Conservation (phyloP, 2,797 vertebrate species). For the Esox masquinongy region DNA sequence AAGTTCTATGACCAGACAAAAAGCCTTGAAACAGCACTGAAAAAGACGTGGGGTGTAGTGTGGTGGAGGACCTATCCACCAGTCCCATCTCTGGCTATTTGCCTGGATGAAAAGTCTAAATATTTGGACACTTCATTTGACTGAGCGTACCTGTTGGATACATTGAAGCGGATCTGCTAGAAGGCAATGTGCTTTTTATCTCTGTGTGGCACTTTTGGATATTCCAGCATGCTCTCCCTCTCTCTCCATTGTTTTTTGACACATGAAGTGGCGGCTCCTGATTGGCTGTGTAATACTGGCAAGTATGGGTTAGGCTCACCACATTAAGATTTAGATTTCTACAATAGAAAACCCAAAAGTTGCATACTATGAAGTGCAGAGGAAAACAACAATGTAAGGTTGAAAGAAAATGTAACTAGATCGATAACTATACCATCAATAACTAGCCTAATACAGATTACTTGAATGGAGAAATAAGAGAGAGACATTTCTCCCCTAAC, state of each 20-base stretch:
- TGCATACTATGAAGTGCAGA: too few species aligned
- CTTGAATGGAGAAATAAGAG: too few species aligned
- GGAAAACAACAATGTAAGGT: too few species aligned
- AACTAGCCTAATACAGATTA: too few species aligned
- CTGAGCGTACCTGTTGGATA: slow-evolving; percentile 69
- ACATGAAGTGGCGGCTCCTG: slow-evolving; percentile 16
- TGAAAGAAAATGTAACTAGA: too few species aligned
- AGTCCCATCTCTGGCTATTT: slow-evolving; percentile 63
- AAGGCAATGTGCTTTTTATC: slow-evolving; percentile 66
- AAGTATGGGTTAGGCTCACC: too few species aligned
- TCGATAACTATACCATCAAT: too few species aligned
- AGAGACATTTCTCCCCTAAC: too few species aligned
- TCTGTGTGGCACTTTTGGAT: slow-evolving; percentile 57
- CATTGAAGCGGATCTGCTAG: slow-evolving; percentile 61
- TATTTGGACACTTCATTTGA: slow-evolving; percentile 79
- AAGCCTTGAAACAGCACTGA: slow-evolving; percentile 58
- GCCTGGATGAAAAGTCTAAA: slow-evolving; percentile 71
- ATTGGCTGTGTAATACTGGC: too few species aligned
- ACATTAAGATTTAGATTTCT: too few species aligned
- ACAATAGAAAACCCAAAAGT: too few species aligned
- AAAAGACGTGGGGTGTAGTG: slow-evolving; percentile 44
- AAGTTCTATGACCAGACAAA: slow-evolving; percentile 31
- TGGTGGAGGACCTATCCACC: slow-evolving; percentile 46
- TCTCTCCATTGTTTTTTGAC: slow-evolving; percentile 42
- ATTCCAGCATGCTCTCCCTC: slow-evolving; percentile 41